A percentile compares a stretch with the other conserved stretches of the same genome.
Evolutionary conservation across 2,888 invertebrate genomes (phyloP).

Genomic region (Polymixis flavicincta): DNA sequence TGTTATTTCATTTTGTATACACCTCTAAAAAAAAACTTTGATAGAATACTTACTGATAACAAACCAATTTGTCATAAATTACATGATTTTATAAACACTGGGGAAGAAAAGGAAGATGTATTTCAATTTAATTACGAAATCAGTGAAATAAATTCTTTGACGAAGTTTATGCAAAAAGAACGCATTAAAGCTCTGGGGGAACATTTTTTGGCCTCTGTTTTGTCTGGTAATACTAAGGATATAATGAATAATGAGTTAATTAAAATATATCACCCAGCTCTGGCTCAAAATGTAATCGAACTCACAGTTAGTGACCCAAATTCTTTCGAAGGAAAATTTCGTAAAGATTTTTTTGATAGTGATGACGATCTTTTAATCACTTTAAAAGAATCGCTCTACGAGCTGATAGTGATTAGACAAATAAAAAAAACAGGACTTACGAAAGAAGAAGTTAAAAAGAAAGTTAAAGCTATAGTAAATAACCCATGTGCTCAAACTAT

Average conservation of each 20-base stretch:
- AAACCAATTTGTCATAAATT: slow-evolving; percentile 59
- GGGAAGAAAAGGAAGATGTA: slow-evolving; percentile 41
- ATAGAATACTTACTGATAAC: slow-evolving; percentile 52
- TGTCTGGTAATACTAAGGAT: slow-evolving; percentile 62
- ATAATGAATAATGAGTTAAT: slow-evolving; percentile 70
- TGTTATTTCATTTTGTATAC: slow-evolving; percentile 72
- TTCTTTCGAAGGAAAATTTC: slow-evolving; percentile 62
- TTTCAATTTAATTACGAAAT: slow-evolving; percentile 69
- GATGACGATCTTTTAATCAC: slow-evolving; percentile 55
- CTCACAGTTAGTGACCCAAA: slow-evolving; percentile 29
- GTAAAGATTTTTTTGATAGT: slow-evolving; percentile 66
- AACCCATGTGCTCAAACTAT: slow-evolving; percentile 62
- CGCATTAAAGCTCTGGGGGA: slow-evolving; percentile 65
- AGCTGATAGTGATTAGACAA: slow-evolving; percentile 61
- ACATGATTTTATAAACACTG: slow-evolving; percentile 66
- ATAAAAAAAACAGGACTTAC: slow-evolving; percentile 52
- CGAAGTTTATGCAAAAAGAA: slow-evolving; percentile 65
- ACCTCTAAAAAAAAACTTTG: slow-evolving; percentile 66
- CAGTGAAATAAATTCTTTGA: slow-evolving; percentile 61
- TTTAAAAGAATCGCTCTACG: slow-evolving; percentile 65
- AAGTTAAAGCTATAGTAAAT: slow-evolving; percentile 51
- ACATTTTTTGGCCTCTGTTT: slow-evolving; percentile 65
- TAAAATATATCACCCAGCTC: slow-evolving; percentile 70
- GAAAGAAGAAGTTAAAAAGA: slow-evolving; percentile 55
- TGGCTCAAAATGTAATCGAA: slow-evolving; percentile 67